Base-by-base conservation (phyloP, 2,797 vertebrate species). In the Tympanoctomys barrerae region DNA sequence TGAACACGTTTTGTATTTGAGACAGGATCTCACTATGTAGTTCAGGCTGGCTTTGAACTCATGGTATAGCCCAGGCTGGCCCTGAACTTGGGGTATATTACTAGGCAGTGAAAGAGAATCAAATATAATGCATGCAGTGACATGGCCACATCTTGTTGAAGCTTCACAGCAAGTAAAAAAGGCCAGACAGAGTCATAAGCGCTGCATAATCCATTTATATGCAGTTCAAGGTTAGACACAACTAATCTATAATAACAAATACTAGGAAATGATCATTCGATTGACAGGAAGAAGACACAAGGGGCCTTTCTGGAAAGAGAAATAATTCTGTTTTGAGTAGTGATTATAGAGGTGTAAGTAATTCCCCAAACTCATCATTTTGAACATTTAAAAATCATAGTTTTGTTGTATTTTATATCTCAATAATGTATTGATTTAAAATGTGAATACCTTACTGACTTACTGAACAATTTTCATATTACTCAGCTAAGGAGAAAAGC, bases 371-470 rank as follows among this genome's bases (percentile, higher is more conserved):
- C 71, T 92, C 57, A 71, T 54, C 16, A 78, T 68, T 61, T 18
- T 21, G 8, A 95, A 33, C 24, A 61, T 96, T 87, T 78, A 93
- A 89, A 89, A 90, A 75, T 89, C 31, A 22, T 73, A 7, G 12
- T 75, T 84, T 92, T 83, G 57, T 57, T 62, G 3, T 57, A 21
- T 64, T 13, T 80, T 87, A 54, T n/a, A 42, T 39, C 49, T 90
- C 33, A 86, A 6, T 88, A 64, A 83, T 90, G 7, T 57, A 70
- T 92, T 93, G 87, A 59, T 59, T 82, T 87, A 59, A 97, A 91
- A 96, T 92, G 36, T 28, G 80, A 96, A 36, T 91, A 22, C 70
- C 91, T 59, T 0, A 70, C 59, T 89, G 71, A 90, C 19, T 36
- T 88, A 1, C 5, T 39, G 61, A 78, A 9, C 75, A 4, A 28